phyloP scores from a whole-genome alignment of 2,797 vertebrate species.

The Dicrostonyx torquatus region DNA sequence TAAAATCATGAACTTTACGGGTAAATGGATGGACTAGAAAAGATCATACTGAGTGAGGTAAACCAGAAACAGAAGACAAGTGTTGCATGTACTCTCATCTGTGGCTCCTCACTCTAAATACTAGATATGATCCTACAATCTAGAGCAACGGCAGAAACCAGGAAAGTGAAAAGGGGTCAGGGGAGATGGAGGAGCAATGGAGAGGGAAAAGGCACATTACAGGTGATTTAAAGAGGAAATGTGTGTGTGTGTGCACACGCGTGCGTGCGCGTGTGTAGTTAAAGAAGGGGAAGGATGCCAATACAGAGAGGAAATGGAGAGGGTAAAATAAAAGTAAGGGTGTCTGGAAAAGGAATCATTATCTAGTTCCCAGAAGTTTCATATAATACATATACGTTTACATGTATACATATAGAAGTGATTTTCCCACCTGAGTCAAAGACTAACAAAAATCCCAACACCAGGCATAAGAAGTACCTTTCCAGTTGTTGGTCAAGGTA shows the following conservation, averaged over 20 bases:
- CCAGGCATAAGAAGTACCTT: not conserved
- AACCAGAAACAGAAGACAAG: not conserved
- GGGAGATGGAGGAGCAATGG: not conserved
- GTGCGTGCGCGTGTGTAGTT: no score
- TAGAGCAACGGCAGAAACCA: not conserved
- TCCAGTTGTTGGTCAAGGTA: not conserved
- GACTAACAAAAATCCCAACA: not conserved
- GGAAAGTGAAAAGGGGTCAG: not conserved
- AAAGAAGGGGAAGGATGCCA: no score
- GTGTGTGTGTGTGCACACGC: no score
- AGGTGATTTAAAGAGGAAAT: not conserved
- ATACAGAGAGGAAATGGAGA: no score
- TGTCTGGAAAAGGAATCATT: no score
- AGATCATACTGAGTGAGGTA: not conserved
- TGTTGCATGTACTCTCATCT: not conserved
- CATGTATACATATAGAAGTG: no score
- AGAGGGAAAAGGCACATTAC: not conserved
- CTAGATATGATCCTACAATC: not conserved
- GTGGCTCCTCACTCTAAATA: not conserved
- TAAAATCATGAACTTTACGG: not conserved
- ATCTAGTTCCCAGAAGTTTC: no score
- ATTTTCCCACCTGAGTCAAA: no score
- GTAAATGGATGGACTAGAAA: not conserved
- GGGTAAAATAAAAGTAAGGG: no score
- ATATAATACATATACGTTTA: no score